These are phyloP conservation scores for Scartelaos histophorus DNA, from an alignment of 2,113 vertebrate genomes.

Conservation along the genomic window DNA sequence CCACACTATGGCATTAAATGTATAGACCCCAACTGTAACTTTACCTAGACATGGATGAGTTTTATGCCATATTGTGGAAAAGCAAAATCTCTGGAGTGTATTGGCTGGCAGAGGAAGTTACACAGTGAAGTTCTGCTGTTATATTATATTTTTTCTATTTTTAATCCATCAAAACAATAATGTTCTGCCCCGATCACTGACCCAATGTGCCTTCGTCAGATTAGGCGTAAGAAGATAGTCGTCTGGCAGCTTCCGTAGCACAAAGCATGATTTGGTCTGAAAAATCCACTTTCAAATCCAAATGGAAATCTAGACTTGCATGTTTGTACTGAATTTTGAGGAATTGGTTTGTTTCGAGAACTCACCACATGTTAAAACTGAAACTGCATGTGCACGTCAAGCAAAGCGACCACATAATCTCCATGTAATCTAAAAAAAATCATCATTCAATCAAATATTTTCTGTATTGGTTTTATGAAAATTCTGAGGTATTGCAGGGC, in stretches of 20 bases:
- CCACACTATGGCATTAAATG: no score
- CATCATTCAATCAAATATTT: background rate
- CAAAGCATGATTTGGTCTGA: background rate
- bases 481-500: background rate
- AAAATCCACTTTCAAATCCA: background rate
- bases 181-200: no score
- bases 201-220: no score
- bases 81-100: no score
- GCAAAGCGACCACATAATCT: background rate
- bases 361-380: background rate
- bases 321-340: background rate
- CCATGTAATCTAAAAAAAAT: background rate
- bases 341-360: background rate
- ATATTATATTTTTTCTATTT: no score
- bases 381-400: background rate
- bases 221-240: background rate
- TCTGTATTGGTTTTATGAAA: background rate
- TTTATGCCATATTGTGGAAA: no score
- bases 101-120: no score
- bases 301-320: background rate
- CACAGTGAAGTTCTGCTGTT: no score
- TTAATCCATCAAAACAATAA: no score
- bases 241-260: slow-evolving; percentile 13
- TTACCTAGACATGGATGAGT: no score
- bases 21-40: no score